Conservation (phyloP, 2,113 vertebrate genomes). For the Tychaedon coryphoeus region DNA sequence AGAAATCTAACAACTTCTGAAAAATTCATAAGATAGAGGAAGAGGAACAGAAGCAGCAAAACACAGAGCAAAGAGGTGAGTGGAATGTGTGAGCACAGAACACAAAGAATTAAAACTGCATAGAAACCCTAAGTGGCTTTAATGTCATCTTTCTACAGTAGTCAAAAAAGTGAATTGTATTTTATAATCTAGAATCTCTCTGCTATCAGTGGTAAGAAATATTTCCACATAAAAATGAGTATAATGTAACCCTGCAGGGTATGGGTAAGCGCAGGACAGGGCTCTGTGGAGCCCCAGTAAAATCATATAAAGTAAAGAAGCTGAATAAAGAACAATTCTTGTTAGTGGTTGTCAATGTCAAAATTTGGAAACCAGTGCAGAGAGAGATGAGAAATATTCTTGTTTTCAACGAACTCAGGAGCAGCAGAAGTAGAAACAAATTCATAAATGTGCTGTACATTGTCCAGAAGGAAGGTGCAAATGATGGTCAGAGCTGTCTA, state of each 20-base stretch:
- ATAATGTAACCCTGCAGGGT: neutral
- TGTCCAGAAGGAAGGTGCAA: neutral
- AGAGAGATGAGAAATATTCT: neutral
- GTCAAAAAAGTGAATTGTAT: neutral
- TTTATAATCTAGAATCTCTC: neutral
- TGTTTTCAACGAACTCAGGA: neutral
- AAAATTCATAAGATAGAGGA: neutral
- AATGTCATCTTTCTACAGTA: neutral
- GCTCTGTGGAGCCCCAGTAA: neutral
- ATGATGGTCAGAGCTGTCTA: neutral
- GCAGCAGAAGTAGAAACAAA: neutral
- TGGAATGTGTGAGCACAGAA: neutral
- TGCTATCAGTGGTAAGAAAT: neutral
- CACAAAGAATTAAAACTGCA: fast-evolving
- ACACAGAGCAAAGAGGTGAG: neutral
- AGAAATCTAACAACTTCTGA: neutral
- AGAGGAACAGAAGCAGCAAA: neutral
- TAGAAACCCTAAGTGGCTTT: neutral
- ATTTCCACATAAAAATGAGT: neutral
- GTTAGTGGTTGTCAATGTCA: neutral
- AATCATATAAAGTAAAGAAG: neutral
- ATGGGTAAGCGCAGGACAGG: fast-evolving
- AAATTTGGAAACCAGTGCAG: neutral
- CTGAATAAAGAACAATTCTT: neutral
- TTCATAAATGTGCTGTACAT: neutral